Base-by-base conservation (phyloP, 2,888 invertebrate genomes). In the Eubasilissa splendida region DNA sequence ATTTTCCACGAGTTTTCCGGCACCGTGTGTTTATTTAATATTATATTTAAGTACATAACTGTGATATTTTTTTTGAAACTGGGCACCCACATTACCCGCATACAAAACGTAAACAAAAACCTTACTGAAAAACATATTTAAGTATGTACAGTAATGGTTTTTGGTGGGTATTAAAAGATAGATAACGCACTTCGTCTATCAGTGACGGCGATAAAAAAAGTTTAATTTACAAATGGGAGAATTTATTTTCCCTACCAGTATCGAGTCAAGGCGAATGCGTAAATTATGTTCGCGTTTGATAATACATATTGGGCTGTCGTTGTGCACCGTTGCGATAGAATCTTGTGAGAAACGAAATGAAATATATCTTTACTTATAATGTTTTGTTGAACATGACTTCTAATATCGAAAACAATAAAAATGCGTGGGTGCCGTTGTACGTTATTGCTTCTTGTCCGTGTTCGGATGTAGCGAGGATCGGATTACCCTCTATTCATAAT, bases 321-420 rank as follows among this genome's bases (percentile, higher is more conserved):
- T 52, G 68, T 50, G 11, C 50, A 50, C 42, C 22, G 8, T 33
- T 10, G 31, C 70, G 82, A 80, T 80, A 76, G 50, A 14, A 82
- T 82, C 82, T 80, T 77, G 78, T 80, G 80, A 71, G 82, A 82
- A 82, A 80, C 65, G 58, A 74, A 78, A 74, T 80, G 59, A 78
- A 78, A 82, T 78, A 80, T 76, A 60, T 75, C 76, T 74, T 77
- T 77, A 77, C 80, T 56, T 59, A 82, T 76, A 75, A 80, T 77
- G 77, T 80, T 82, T 82, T 80, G 80, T 82, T 71, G 65, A 82
- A 82, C 82, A 78, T 68, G 74, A 71, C 76, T 73, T 80, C 76
- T 80, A 80, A 80, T 80, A 79, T 58, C 42, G 78, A 76, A 79
- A 79, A 82, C 80, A 82, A 82, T 82, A 77, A 66, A 77, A 73